Conservation (phyloP, 2,797 vertebrate genomes). For the Tapera naevia region DNA sequence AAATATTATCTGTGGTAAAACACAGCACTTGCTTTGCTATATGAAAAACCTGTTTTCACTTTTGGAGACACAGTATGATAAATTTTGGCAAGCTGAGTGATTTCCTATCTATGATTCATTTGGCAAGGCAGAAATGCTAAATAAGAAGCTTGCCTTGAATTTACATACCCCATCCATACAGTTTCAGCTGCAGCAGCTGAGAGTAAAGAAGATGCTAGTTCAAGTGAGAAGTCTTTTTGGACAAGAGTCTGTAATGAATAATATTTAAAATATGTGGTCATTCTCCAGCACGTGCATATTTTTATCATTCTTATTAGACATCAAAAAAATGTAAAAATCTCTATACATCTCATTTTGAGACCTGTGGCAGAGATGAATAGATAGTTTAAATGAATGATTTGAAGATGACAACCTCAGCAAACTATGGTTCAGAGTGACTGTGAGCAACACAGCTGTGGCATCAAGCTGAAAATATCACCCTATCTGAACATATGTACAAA, state of each 20-base stretch:
- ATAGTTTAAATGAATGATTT: not conserved
- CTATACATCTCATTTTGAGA: not conserved
- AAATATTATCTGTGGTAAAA: conserved; percentile 73
- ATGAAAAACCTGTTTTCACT: conserved; percentile 68
- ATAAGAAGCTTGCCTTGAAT: conserved; percentile 55
- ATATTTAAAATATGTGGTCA: not conserved
- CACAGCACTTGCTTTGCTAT: conserved; percentile 68
- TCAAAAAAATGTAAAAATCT: not conserved
- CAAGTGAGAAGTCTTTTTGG: conserved; percentile 27
- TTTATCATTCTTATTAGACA: conserved; percentile 6
- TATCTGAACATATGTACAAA: not conserved
- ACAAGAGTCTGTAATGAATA: conserved; percentile 7
- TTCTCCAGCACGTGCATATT: not conserved
- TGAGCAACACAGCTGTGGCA: conserved; percentile 35
- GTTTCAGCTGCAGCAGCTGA: conserved; percentile 54
- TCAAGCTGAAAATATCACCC: conserved; percentile 5
- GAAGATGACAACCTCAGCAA: conserved; percentile 55
- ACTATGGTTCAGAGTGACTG: conserved; percentile 3
- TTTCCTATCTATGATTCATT: conserved; percentile 64
- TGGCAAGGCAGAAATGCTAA: conserved; percentile 60
- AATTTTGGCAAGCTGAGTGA: conserved; percentile 66
- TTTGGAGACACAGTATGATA: conserved; percentile 69
- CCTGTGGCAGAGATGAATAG: conserved; percentile 15
- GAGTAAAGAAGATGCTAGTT: conserved; percentile 23
- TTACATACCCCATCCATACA: conserved; percentile 2